Conservation (phyloP, 2,888 invertebrate genomes). For the Harpagoxenus sublaevis region DNA sequence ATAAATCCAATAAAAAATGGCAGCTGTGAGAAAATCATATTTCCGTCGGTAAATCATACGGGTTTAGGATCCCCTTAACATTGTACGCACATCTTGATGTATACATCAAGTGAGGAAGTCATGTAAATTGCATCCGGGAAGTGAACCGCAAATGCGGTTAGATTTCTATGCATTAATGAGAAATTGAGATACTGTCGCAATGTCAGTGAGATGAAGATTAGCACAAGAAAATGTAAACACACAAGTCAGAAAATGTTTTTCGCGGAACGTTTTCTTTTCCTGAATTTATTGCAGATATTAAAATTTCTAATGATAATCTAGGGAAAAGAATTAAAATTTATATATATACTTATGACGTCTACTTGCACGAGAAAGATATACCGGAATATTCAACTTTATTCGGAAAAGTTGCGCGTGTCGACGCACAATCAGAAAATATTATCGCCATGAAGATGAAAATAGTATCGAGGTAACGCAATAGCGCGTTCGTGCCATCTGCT, state of each 20-base stretch:
- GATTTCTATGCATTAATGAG: slow-evolving; percentile 12
- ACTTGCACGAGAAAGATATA: neutral
- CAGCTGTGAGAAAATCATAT: no score
- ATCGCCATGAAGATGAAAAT: slow-evolving; percentile 7
- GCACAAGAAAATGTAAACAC: neutral
- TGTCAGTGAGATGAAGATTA: slow-evolving; percentile 19
- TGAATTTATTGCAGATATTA: neutral
- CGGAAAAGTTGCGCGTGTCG: neutral
- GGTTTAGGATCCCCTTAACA: neutral
- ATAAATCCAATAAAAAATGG: no score
- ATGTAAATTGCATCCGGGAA: slow-evolving; percentile 1
- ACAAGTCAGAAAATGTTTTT: neutral
- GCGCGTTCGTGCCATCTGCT: slow-evolving; percentile 20
- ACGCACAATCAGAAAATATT: neutral
- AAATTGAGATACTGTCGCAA: slow-evolving; percentile 21
- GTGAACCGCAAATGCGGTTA: slow-evolving; percentile 18
- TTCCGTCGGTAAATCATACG: no score
- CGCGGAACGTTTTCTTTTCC: neutral
- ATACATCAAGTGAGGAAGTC: neutral
- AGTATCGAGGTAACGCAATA: slow-evolving; percentile 36
- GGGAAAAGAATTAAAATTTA: neutral
- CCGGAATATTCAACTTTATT: neutral
- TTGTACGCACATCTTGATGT: neutral
- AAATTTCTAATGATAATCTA: neutral
- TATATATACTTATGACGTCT: neutral